Percentiles rank a stretch among this genome's conserved stretches.
phyloP scores from a whole-genome alignment of 1,140 invertebrate species.

The Bombyx mandarina region DNA sequence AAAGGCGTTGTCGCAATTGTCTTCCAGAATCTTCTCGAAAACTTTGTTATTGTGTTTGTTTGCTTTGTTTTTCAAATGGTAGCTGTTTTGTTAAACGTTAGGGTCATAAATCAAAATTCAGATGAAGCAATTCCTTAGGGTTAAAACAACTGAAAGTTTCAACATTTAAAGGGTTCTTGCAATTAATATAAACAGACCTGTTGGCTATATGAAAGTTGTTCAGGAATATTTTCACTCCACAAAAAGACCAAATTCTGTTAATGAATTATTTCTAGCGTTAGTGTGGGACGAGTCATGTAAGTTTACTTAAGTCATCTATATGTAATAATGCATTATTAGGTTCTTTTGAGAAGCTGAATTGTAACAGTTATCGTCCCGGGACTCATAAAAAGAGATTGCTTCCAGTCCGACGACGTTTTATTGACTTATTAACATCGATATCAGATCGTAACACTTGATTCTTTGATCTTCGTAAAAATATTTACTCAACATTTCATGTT shows the following conservation, averaged over 20 bases:
- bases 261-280: too few species aligned
- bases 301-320: conserved; percentile 5
- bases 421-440: conserved; percentile 70
- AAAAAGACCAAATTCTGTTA: too few species aligned
- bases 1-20: too few species aligned
- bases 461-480: conserved; percentile 58
- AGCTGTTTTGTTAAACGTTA: conserved; percentile 25
- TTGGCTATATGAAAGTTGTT: too few species aligned
- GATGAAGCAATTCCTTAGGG: conserved; percentile 18
- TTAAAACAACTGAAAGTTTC: conserved; percentile 9
- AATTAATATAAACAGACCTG: too few species aligned
- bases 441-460: conserved; percentile 65
- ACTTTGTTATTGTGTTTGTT: conserved; percentile 20
- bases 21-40: too few species aligned
- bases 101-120: conserved; percentile 29
- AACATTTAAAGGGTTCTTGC: not conserved
- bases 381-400: conserved; percentile 68
- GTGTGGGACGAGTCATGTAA: too few species aligned
- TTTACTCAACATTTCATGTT: conserved; percentile 27
- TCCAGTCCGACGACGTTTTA: conserved; percentile 63
- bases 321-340: conserved; percentile 28
- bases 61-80: conserved; percentile 18
- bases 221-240: too few species aligned
- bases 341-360: conserved; percentile 45
- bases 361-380: conserved; percentile 55